Evolutionary conservation across 1,140 invertebrate genomes (phyloP).

Genomic region (Drosophila sucinea): DNA sequence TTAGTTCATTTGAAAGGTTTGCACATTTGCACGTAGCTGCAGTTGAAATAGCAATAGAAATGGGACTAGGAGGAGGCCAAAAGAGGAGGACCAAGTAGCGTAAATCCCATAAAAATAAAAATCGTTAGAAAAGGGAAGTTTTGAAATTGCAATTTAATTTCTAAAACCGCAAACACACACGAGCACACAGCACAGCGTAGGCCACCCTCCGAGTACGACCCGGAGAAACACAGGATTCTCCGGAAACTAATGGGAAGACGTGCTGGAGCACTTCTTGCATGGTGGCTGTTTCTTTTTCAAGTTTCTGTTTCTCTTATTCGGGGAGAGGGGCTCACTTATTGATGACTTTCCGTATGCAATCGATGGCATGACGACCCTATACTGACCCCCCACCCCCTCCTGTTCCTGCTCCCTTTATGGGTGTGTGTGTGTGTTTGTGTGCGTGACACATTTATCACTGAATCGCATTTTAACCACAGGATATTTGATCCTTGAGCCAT

Average conservation of each 20-base stretch:
- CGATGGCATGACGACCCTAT: conserved; percentile 30
- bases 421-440: conserved; percentile 56
- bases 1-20: conserved; percentile 27
- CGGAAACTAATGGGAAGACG: conserved; percentile 20
- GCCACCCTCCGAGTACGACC: neutral
- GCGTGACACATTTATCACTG: conserved; percentile 76
- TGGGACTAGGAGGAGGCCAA: conserved; percentile 17
- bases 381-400: conserved; percentile 21
- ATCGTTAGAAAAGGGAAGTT: conserved; percentile 60
- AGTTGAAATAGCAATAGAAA: conserved; percentile 19
- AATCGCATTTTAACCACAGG: conserved; percentile 80
- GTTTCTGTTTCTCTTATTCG: conserved; percentile 11
- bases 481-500: conserved; percentile 79
- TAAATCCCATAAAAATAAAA: conserved; percentile 76
- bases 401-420: neutral
- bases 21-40: conserved; percentile 71
- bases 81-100: conserved; percentile 39
- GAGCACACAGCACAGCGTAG: conserved; percentile 17
- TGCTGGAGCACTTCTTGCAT: neutral
- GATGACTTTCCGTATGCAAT: conserved; percentile 40
- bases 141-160: conserved; percentile 80
- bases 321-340: conserved; percentile 22
- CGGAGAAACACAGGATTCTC: conserved; percentile 30
- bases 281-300: neutral
- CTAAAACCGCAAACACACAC: conserved; percentile 63